Conservation (phyloP, 2,888 invertebrate species). For the Embidobia sp. region DNA sequence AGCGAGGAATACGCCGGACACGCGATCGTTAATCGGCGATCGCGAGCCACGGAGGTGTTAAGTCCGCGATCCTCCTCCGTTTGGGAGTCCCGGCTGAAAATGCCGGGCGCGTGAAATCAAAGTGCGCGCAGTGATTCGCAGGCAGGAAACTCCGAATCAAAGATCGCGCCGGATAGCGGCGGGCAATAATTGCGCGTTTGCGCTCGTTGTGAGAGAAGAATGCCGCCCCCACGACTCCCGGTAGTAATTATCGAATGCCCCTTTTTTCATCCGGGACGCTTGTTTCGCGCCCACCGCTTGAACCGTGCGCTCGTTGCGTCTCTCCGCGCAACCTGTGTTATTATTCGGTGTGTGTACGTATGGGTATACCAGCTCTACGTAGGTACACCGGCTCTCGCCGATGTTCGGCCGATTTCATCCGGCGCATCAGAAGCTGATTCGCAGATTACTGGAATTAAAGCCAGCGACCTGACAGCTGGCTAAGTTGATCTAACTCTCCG, state of each 20-base stretch:
- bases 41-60: no score
- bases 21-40: no score
- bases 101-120: no score
- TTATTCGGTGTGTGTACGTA: no score
- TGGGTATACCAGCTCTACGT: no score
- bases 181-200: slow-evolving; percentile 80
- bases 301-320: slow-evolving; percentile 34
- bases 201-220: slow-evolving; percentile 79
- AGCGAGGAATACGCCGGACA: no score
- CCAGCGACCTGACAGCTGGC: slow-evolving; percentile 64
- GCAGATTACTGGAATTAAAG: slow-evolving; percentile 81
- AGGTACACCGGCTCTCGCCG: slow-evolving; percentile 49
- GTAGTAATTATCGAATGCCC: slow-evolving; percentile 80
- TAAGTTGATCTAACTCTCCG: slow-evolving; percentile 45
- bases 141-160: slow-evolving; percentile 74
- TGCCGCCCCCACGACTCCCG: slow-evolving; percentile 81
- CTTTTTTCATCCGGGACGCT: slow-evolving; percentile 55
- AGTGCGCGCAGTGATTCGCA: slow-evolving; percentile 35
- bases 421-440: slow-evolving; percentile 75
- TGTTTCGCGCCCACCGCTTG: slow-evolving; percentile 61
- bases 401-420: slow-evolving; percentile 59
- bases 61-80: no score
- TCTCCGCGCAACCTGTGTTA: slow-evolving; percentile 73
- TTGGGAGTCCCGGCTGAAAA: background rate
- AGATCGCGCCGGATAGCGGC: slow-evolving; percentile 75